Evolutionary conservation across 2,888 invertebrate species (phyloP).

Genomic region (Charanyca ferruginea): DNA sequence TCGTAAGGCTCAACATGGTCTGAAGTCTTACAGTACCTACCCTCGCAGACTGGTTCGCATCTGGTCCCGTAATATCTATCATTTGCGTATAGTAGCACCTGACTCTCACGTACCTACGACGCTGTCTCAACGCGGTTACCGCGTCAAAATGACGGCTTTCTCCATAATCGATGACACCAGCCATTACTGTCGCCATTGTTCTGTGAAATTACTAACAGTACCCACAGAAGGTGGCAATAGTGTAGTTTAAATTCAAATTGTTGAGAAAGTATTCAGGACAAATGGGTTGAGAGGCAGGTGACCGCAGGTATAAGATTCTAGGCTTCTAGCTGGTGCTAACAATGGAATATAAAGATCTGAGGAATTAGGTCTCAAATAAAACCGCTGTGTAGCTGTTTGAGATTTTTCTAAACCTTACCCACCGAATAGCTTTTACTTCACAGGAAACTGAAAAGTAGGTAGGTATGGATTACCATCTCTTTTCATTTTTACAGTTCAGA

Average conservation of each 20-base stretch:
- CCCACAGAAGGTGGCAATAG: constrained; percentile 29
- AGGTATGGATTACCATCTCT: no score
- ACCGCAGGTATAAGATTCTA: background rate
- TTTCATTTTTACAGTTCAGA: no score
- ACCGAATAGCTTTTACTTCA: background rate
- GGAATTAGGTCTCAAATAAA: background rate
- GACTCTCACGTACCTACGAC: background rate
- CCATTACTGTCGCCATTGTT: constrained; percentile 57
- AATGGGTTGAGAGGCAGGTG: constrained; percentile 8
- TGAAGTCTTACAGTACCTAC: no score
- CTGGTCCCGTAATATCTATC: no score
- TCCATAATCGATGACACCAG: constrained; percentile 38
- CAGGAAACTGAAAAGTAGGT: background rate
- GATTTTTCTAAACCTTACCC: background rate
- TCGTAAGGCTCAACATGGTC: no score
- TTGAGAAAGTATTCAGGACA: constrained; percentile 12
- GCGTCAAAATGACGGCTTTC: constrained; percentile 35
- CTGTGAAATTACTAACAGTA: constrained; percentile 53
- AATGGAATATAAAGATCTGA: background rate
- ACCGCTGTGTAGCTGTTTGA: no score
- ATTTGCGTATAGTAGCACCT: background rate
- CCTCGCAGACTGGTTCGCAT: no score
- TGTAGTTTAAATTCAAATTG: constrained; percentile 43
- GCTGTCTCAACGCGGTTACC: constrained; percentile 1
- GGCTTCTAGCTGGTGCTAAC: no score